Conservation (phyloP, 2,888 invertebrate genomes). For the Reticulitermes lucifugus region DNA sequence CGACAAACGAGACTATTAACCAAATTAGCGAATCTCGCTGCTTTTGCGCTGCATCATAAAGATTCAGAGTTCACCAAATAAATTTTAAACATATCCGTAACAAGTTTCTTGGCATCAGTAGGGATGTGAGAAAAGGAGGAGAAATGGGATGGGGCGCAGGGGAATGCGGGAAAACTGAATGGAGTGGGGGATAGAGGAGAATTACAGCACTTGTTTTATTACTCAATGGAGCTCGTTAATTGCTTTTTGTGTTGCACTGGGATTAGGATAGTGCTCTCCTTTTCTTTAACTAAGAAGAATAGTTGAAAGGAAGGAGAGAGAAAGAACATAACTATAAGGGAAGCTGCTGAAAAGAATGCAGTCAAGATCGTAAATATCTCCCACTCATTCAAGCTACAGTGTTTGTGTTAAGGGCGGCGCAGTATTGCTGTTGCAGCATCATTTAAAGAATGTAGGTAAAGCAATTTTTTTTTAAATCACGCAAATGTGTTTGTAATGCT, state of each 20-base stretch:
- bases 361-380: constrained; percentile 39
- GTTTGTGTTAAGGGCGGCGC: neutral
- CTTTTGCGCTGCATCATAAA: constrained; percentile 26
- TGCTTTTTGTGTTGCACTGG: constrained; percentile 46
- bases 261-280: constrained; percentile 39
- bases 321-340: constrained; percentile 15
- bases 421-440: neutral
- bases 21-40: constrained; percentile 38
- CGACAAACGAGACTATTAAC: constrained; percentile 39
- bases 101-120: constrained; percentile 15
- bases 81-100: constrained; percentile 42
- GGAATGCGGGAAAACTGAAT: neutral
- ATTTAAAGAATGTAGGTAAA: too few species aligned
- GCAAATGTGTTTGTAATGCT: too few species aligned
- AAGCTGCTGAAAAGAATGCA: constrained; percentile 41
- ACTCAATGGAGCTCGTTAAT: constrained; percentile 43
- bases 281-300: constrained; percentile 33
- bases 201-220: constrained; percentile 45
- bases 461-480: too few species aligned
- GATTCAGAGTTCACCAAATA: constrained; percentile 22
- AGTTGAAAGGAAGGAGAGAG: neutral
- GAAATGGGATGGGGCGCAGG: neutral
- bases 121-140: neutral
- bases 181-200: neutral
- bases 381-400: constrained; percentile 23